Percentiles rank a stretch among this genome's conserved stretches.
Evolutionary conservation across 2,113 vertebrate genomes (phyloP).

Genomic region (Parus major): DNA sequence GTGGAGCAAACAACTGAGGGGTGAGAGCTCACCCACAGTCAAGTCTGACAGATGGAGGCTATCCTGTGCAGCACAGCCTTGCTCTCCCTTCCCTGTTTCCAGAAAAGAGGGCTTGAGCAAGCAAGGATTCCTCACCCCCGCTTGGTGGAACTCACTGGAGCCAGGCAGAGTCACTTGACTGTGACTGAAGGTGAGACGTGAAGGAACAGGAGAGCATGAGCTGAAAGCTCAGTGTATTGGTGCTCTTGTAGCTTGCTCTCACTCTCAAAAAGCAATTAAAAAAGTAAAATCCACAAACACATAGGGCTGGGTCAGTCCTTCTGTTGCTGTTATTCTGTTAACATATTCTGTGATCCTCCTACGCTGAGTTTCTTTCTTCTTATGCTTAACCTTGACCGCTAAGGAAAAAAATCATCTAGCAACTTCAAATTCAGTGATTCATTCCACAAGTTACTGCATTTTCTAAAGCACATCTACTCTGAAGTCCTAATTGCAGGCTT

Average conservation of each 20-base stretch:
- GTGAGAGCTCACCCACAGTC: background rate
- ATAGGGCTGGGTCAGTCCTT: background rate
- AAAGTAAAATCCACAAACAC: background rate
- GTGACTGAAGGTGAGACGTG: background rate
- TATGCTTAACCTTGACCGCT: background rate
- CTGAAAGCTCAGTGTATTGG: background rate
- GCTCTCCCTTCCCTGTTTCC: background rate
- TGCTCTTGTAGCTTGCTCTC: background rate
- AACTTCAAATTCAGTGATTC: background rate
- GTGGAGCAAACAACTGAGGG: background rate
- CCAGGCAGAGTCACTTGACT: background rate
- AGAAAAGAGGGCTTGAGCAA: background rate
- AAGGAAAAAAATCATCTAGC: background rate
- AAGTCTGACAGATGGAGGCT: background rate
- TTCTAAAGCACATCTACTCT: background rate
- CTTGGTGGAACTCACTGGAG: background rate
- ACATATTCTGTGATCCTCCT: background rate
- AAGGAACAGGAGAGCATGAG: background rate
- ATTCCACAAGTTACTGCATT: background rate
- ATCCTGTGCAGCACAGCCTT: background rate
- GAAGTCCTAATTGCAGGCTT: background rate
- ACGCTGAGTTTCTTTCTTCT: slow-evolving; percentile 3
- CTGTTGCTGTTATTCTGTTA: background rate
- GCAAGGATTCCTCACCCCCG: background rate
- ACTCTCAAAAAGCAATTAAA: background rate